Evolutionary conservation across 1,140 invertebrate species (phyloP).

Genomic region (Aphaenogaster ashmeadi): DNA sequence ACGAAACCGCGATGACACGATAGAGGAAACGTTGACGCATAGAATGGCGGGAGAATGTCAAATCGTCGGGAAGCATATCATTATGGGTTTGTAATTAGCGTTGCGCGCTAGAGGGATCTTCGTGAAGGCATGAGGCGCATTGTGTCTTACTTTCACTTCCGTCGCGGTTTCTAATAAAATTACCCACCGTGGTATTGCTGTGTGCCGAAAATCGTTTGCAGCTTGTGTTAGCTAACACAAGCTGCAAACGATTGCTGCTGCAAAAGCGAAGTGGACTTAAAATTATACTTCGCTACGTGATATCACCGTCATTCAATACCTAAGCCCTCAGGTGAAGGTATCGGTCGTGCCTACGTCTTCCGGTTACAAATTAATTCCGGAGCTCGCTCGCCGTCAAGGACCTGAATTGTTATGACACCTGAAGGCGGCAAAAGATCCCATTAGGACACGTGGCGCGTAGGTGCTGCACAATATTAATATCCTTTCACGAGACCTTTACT

Average conservation of each 20-base stretch:
- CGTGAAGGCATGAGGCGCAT: slow-evolving; percentile 15
- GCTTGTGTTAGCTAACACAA: background rate
- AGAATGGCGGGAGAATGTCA: slow-evolving; percentile 13
- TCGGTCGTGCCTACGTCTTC: slow-evolving; percentile 60
- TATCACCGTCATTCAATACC: background rate
- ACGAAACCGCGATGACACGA: slow-evolving; percentile 19
- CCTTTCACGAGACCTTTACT: slow-evolving; percentile 38
- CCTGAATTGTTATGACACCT: slow-evolving; percentile 58
- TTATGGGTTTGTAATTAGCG: slow-evolving; percentile 43
- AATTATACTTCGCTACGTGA: background rate
- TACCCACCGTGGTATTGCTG: background rate
- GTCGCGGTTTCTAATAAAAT: slow-evolving; percentile 44
- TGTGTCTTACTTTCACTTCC: slow-evolving; percentile 55
- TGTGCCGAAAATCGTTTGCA: background rate
- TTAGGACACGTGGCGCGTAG: slow-evolving; percentile 60
- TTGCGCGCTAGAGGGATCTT: slow-evolving; percentile 24
- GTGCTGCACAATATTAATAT: slow-evolving; percentile 65
- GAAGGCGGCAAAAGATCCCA: slow-evolving; percentile 57
- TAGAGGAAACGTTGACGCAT: slow-evolving; percentile 13
- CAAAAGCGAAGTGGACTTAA: background rate
- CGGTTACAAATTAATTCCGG: slow-evolving; percentile 75
- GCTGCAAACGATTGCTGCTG: background rate
- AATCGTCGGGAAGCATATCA: slow-evolving; percentile 19
- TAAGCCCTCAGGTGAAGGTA: background rate
- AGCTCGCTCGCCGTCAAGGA: slow-evolving; percentile 44